phyloP scores from a whole-genome alignment of 2,113 vertebrate species.

The Urocitellus parryii region DNA sequence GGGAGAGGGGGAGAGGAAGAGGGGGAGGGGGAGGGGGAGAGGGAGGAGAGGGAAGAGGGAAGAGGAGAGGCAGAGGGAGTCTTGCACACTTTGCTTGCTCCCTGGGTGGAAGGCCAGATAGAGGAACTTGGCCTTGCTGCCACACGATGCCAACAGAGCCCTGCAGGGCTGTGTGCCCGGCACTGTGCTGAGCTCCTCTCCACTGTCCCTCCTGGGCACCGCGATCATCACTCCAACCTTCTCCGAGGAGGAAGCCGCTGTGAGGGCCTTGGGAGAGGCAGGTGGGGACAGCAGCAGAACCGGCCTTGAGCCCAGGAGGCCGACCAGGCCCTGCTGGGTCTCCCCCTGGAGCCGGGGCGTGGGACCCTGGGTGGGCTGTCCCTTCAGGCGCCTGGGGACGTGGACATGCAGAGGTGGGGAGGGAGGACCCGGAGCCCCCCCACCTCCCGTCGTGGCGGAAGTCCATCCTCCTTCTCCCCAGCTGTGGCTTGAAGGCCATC shows the following conservation, averaged over 20 bases:
- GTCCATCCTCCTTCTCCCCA: not conserved
- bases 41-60: too few species aligned
- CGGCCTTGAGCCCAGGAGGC: not conserved
- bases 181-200: not conserved
- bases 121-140: not conserved
- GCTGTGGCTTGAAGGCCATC: not conserved
- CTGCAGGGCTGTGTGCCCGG: too few species aligned
- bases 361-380: not conserved
- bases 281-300: not conserved
- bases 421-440: not conserved
- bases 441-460: not conserved
- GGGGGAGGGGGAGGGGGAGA: too few species aligned
- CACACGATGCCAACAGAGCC: too few species aligned
- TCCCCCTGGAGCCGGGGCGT: not conserved
- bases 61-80: too few species aligned
- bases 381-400: not conserved
- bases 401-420: not conserved
- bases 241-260: not conserved
- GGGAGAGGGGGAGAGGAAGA: too few species aligned
- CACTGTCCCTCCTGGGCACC: not conserved
- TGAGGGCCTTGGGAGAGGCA: not conserved
- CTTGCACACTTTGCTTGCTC: not conserved
- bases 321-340: not conserved
- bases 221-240: not conserved
- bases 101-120: not conserved